Percentiles rank a stretch among this genome's conserved stretches.
These are phyloP conservation scores for Danaus chrysippus DNA, from an alignment of 2,888 invertebrate species.

Conservation along the genomic window DNA sequence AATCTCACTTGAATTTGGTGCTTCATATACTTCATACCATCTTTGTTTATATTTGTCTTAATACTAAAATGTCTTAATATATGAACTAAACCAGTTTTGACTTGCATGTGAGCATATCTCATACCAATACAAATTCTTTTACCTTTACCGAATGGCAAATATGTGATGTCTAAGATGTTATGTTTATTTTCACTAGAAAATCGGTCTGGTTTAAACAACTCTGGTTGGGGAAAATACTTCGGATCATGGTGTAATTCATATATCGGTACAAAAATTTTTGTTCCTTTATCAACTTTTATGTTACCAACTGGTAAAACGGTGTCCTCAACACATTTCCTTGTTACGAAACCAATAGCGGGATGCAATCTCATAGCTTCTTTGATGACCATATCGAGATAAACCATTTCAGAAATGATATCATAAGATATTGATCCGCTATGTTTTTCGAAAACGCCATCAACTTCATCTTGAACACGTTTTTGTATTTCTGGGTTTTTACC, in stretches of 20 bases:
- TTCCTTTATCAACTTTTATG: constrained; percentile 49
- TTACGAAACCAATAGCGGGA: constrained; percentile 47
- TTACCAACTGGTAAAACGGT: constrained; percentile 51
- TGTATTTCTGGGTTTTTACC: constrained; percentile 49
- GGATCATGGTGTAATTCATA: constrained; percentile 59
- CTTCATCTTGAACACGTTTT: constrained; percentile 48
- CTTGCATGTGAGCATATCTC: constrained; percentile 45
- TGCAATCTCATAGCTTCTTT: constrained; percentile 48
- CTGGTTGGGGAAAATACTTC: constrained; percentile 59
- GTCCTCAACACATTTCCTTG: constrained; percentile 43
- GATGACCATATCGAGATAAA: constrained; percentile 50
- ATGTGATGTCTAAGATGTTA: constrained; percentile 40
- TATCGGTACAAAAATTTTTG: constrained; percentile 45
- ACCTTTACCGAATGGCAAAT: constrained; percentile 67
- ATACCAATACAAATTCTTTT: constrained; percentile 63
- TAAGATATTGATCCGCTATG: constrained; percentile 41
- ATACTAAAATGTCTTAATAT: constrained; percentile 43
- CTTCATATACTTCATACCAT: constrained; percentile 39
- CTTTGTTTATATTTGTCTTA: constrained; percentile 35
- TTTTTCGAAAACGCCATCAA: constrained; percentile 43
- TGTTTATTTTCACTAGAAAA: constrained; percentile 44
- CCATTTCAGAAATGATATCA: constrained; percentile 44
- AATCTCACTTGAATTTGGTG: constrained; percentile 28
- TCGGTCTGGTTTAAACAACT: constrained; percentile 62
- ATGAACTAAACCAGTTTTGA: constrained; percentile 41